phyloP scores from a whole-genome alignment of 2,888 invertebrate species.

The Hydraecia micacea region DNA sequence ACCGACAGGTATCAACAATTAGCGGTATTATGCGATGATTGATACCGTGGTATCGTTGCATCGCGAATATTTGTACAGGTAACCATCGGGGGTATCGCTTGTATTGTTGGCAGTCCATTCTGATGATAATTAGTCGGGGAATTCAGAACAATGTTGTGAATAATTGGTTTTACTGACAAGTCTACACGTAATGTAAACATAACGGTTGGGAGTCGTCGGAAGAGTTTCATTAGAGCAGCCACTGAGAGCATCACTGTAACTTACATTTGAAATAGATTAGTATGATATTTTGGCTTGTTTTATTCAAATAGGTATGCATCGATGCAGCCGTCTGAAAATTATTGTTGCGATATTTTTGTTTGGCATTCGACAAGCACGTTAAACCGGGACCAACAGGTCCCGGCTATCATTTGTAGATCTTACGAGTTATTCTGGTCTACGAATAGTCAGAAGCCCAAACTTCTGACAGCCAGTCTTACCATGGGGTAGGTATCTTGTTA shows the following conservation, averaged over 20 bases:
- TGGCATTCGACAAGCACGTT: not conserved
- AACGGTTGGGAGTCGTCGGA: too few species aligned
- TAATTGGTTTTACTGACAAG: constrained; percentile 4
- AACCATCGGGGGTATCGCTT: constrained; percentile 19
- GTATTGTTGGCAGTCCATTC: constrained; percentile 30
- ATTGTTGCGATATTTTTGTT: not conserved
- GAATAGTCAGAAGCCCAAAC: not conserved
- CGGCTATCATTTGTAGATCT: not conserved
- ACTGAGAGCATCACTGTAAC: not conserved
- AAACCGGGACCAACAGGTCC: not conserved
- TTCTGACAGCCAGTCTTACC: not conserved
- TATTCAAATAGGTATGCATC: not conserved
- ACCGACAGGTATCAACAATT: constrained; percentile 53
- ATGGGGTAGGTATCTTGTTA: not conserved
- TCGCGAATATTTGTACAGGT: constrained; percentile 47
- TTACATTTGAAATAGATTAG: not conserved
- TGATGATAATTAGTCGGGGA: constrained; percentile 46
- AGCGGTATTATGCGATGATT: constrained; percentile 57
- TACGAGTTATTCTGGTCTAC: not conserved
- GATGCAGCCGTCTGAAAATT: not conserved
- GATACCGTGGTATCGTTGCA: constrained; percentile 55
- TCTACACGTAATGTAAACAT: not conserved
- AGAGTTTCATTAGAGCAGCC: too few species aligned
- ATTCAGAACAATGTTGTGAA: not conserved
- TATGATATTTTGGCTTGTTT: not conserved